Base-by-base conservation (phyloP, 2,797 vertebrate species). In the Lacerta viridis region DNA sequence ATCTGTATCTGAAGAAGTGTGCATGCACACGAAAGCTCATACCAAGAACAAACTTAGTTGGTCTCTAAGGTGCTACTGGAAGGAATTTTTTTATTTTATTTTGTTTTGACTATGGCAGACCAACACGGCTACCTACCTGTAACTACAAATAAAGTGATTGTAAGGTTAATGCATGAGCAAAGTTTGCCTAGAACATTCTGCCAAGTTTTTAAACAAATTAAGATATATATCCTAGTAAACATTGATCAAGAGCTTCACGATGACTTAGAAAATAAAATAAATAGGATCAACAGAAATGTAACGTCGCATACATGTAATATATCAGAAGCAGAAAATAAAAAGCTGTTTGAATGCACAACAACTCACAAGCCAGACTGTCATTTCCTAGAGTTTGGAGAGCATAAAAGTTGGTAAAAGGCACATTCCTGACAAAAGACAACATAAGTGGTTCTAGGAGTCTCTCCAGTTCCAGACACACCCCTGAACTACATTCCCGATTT, bases 91-190 rank as follows among this genome's bases (percentile, higher is more conserved):
- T 33, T 33, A 33, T 33, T 33, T 33, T 33, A 33, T 33, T 33
- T 33, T 33, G 33, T 33, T 33, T 33, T 33, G 33, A 33, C 33
- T 33, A 33, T 33, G 33, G 33, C 33, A 33, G 33, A 33, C 33
- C 33, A 33, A 33, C 33, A 33, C 33, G 33, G 33, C 33, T 33
- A 33, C 33, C 33, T 33, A 33, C 33, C 33, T 33, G 33, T 33
- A 33, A 46, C 46, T 69, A 69, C 27, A 77, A 85, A n/a, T 4
- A 64, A 36, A 69, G 15, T 23, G 36, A 71, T 3, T 72, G 11
- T 39, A 87, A 80, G 27, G 33, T 33, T 87, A 80, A 71, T 11
- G 10, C 39, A 85, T n/a, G 5, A 78, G 59, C 61, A 78, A 68
- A 33, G 41, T 85, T 23, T 68, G 77, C 36, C 39, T 55, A 17